These are phyloP conservation scores for Eulimnadia texana DNA, from an alignment of 1,140 invertebrate species.

Conservation along the genomic window DNA sequence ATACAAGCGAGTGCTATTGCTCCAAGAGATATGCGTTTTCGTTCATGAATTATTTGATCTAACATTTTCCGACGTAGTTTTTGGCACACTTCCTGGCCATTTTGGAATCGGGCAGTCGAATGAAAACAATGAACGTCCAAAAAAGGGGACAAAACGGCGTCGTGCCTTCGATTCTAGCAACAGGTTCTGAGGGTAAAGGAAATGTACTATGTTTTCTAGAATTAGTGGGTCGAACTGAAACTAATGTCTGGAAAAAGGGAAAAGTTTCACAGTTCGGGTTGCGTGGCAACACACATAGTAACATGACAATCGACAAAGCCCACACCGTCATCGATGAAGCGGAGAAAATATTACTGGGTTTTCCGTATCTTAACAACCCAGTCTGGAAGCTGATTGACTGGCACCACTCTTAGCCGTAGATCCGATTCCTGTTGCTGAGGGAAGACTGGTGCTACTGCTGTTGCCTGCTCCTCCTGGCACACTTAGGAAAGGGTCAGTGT, in stretches of 20 bases:
- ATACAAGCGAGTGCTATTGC: background rate
- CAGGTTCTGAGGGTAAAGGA: too few relatives aligned
- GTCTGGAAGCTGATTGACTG: background rate
- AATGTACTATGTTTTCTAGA: too few relatives aligned
- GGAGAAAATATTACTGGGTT: too few relatives aligned
- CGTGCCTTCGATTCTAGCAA: too few relatives aligned
- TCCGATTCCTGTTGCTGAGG: background rate
- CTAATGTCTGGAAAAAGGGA: background rate
- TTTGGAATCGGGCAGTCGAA: too few relatives aligned
- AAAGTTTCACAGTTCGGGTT: background rate
- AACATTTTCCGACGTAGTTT: background rate
- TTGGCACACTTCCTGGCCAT: too few relatives aligned
- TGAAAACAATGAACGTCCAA: too few relatives aligned
- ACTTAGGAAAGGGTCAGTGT: constrained; percentile 8
- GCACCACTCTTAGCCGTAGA: background rate
- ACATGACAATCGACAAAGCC: background rate
- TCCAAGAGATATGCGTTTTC: background rate
- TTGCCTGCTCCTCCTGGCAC: background rate
- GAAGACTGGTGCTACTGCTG: background rate
- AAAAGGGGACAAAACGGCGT: too few relatives aligned
- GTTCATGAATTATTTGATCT: background rate
- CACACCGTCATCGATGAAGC: too few relatives aligned
- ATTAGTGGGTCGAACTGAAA: too few relatives aligned
- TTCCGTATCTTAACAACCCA: background rate
- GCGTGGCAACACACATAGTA: background rate